Percentiles rank a stretch among this genome's conserved stretches.
phyloP scores from a whole-genome alignment of 1,140 invertebrate genomes.

The Cardiocondyla obscurior region DNA sequence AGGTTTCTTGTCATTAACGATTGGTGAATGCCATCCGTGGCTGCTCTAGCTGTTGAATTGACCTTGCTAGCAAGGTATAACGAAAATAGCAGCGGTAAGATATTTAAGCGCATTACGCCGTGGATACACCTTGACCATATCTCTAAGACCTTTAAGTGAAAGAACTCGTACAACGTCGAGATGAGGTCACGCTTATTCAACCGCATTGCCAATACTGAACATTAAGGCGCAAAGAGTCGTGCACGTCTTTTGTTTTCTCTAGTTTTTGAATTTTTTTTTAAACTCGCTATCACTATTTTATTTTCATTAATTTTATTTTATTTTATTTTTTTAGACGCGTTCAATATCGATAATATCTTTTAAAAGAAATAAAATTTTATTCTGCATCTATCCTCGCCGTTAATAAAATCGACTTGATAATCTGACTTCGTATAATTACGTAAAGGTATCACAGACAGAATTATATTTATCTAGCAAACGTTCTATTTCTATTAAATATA shows the following conservation, averaged over 20 bases:
- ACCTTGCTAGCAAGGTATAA: constrained; percentile 6
- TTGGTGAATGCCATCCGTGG: neutral
- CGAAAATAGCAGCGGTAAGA: neutral
- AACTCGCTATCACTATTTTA: no score
- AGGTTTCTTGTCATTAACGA: neutral
- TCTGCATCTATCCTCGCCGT: neutral
- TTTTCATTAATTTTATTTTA: neutral
- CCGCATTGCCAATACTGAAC: neutral
- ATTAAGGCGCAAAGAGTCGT: neutral
- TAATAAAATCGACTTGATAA: neutral
- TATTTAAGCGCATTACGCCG: neutral
- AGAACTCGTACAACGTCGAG: constrained; percentile 24
- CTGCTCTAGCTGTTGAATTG: neutral
- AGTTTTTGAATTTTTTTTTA: no score
- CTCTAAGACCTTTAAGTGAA: neutral
- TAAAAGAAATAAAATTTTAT: neutral
- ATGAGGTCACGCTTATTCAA: neutral
- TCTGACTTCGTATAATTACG: neutral
- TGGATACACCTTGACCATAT: neutral
- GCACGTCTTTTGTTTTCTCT: neutral
- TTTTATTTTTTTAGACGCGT: no score
- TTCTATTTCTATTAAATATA: neutral
- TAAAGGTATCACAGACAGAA: neutral
- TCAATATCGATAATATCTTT: no score
- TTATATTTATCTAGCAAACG: neutral